phyloP scores from a whole-genome alignment of 53 echinoderm and acorn worm species.

The Patiria pectinifera region DNA sequence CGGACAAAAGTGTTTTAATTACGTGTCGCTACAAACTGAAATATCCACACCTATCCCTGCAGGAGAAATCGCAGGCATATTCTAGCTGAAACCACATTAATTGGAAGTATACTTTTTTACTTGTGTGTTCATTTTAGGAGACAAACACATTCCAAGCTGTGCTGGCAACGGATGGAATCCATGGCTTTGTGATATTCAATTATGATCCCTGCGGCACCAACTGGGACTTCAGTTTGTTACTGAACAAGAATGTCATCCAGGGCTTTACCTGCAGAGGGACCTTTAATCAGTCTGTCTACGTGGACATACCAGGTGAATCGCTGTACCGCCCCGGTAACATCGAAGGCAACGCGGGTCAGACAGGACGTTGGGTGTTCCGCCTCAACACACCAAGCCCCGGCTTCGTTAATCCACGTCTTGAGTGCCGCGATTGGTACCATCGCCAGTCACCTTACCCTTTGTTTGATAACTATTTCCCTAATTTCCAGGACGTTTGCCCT shows the following conservation, averaged over 20 bases:
- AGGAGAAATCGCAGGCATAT: no score
- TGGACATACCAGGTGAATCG: slow-evolving; percentile 47
- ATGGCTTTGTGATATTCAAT: slow-evolving; percentile 81
- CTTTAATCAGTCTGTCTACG: slow-evolving; percentile 46
- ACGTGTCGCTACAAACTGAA: no score
- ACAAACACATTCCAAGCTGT: slow-evolving; percentile 61
- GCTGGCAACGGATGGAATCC: slow-evolving; percentile 76
- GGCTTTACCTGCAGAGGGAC: slow-evolving; percentile 74
- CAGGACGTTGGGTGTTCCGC: slow-evolving; percentile 84
- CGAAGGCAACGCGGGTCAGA: slow-evolving; percentile 17
- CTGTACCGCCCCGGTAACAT: slow-evolving; percentile 75
- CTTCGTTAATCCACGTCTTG: slow-evolving; percentile 73
- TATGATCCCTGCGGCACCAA: slow-evolving; percentile 21
- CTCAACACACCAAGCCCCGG: slow-evolving; percentile 63
- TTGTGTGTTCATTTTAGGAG: slow-evolving; percentile 30
- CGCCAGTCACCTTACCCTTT: slow-evolving; percentile 49
- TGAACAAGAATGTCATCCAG: slow-evolving; percentile 69
- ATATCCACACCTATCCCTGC: no score
- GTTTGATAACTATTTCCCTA: slow-evolving; percentile 56
- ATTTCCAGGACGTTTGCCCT: slow-evolving; percentile 69
- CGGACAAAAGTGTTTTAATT: no score
- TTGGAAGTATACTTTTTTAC: no score
- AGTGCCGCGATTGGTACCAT: slow-evolving; percentile 75
- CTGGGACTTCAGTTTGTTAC: slow-evolving; percentile 67
- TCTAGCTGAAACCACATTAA: no score